These are phyloP conservation scores for Smittia aterrima DNA, from an alignment of 2,888 invertebrate species.

Conservation along the genomic window DNA sequence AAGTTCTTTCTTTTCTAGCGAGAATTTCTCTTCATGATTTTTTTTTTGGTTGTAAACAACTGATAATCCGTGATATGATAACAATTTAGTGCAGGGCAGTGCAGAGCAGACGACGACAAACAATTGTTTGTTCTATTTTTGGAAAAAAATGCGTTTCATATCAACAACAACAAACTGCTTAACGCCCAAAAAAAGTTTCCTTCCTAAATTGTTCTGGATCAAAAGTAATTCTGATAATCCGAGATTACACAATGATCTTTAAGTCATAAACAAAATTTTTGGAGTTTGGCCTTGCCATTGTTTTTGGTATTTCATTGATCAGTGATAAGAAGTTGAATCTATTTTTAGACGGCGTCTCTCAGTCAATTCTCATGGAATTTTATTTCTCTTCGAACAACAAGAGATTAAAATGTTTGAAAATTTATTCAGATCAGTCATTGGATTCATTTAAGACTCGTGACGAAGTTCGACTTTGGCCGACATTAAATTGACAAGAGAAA, in stretches of 20 bases:
- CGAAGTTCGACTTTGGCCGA: too few relatives aligned
- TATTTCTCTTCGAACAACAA: too few relatives aligned
- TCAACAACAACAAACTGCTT: not conserved
- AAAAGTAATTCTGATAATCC: not conserved
- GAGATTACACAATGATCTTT: too few relatives aligned
- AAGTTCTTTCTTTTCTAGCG: not conserved
- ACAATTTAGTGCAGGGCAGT: constrained; percentile 16
- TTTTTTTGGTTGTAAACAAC: constrained; percentile 31
- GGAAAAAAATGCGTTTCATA: not conserved
- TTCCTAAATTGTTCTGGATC: not conserved
- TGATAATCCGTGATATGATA: constrained; percentile 9
- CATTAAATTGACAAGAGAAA: too few relatives aligned
- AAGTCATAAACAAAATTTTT: too few relatives aligned
- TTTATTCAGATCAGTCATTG: not conserved
- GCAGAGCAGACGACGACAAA: too few relatives aligned
- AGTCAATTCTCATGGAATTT: too few relatives aligned
- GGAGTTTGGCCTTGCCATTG: not conserved
- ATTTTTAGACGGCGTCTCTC: too few relatives aligned
- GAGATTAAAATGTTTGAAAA: too few relatives aligned
- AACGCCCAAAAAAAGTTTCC: not conserved
- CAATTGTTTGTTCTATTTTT: constrained; percentile 13
- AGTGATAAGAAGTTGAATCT: not conserved
- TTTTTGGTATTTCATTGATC: not conserved
- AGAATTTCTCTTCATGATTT: not conserved
- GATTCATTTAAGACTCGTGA: not conserved